A percentile compares a stretch with the other conserved stretches of the same genome.
Evolutionary conservation across 2,888 invertebrate species (phyloP).

Genomic region (Phanerotoma sp.): DNA sequence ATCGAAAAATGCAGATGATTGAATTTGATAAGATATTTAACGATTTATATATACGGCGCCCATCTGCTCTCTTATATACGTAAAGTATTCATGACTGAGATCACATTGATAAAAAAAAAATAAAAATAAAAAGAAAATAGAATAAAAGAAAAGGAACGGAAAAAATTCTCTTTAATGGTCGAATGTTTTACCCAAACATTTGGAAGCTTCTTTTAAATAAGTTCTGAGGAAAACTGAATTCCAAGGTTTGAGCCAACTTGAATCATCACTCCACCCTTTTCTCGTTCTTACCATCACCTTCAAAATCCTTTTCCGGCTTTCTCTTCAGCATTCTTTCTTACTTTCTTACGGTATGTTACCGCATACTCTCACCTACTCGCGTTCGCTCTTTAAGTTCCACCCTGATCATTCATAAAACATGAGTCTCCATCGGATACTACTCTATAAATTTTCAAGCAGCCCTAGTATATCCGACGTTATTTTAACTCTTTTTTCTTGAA

Average conservation of each 20-base stretch:
- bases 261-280: too few relatives aligned
- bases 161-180: too few relatives aligned
- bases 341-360: too few relatives aligned
- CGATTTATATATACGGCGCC: too few relatives aligned
- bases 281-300: constrained; percentile 8
- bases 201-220: too few relatives aligned
- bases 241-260: too few relatives aligned
- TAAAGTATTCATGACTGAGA: background rate
- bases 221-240: too few relatives aligned
- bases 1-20: too few relatives aligned
- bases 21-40: too few relatives aligned
- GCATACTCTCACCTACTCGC: background rate
- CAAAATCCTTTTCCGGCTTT: constrained; percentile 2
- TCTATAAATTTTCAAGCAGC: constrained; percentile 48
- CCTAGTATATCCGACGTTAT: constrained; percentile 30
- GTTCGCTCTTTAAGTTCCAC: constrained; percentile 3
- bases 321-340: constrained; percentile 19
- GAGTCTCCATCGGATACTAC: constrained; percentile 46
- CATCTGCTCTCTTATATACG: too few relatives aligned
- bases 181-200: too few relatives aligned
- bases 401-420: constrained; percentile 50
- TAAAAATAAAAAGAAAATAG: background rate
- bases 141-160: too few relatives aligned
- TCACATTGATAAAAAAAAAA: constrained; percentile 23
- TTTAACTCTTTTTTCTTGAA: constrained; percentile 25